Base-by-base conservation (phyloP, 2,113 vertebrate genomes). In the Gadus macrocephalus region DNA sequence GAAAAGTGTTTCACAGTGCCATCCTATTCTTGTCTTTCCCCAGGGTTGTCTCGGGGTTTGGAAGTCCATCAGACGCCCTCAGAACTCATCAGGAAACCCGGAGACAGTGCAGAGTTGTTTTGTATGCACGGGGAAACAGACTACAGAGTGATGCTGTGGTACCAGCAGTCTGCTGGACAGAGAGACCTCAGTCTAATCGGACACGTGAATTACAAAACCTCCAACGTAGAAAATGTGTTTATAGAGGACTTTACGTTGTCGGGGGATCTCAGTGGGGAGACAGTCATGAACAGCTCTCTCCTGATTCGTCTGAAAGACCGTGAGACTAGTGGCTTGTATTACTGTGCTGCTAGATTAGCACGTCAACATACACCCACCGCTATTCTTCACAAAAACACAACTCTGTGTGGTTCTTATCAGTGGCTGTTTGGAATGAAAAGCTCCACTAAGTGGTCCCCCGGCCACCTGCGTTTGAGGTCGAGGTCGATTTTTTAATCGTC, bases 271-370 rank as follows among this genome's bases (percentile, higher is more conserved):
- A 19, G 74, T 17, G 71, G 28, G 0, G 7, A 15, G 5, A 28
- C 19, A 3, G 55, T n/a, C 25, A 84, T 83, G 49, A 83, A 73
- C 0, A 60, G 59, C 19, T 79, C 76, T 4, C 71, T 85, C 1
- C 0, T 17, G 0, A 14, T 82, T 14, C 1, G 20, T 1, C 1
- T 0, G 0, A 11, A 22, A 22, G n/a, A 17, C 38, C 15, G 22
- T 4, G 16, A 74, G 11, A 65, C 84, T 31, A 78, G 38, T 2
- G 83, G 74, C 0, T 49, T 81, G 15, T 90, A 88, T 64, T 87
- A 80, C 75, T 89, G 88, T 86, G 83, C 87, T 74, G 85, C 85
- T 1, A 73, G 78, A 0, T 0, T 60, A 49, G 67, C 88, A 90
- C 89, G 20, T 15, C 28, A 66, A 61, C 25, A 22, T 53, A 81